These are phyloP conservation scores for Tachina lurida DNA, from an alignment of 2,888 invertebrate species.

Conservation along the genomic window DNA sequence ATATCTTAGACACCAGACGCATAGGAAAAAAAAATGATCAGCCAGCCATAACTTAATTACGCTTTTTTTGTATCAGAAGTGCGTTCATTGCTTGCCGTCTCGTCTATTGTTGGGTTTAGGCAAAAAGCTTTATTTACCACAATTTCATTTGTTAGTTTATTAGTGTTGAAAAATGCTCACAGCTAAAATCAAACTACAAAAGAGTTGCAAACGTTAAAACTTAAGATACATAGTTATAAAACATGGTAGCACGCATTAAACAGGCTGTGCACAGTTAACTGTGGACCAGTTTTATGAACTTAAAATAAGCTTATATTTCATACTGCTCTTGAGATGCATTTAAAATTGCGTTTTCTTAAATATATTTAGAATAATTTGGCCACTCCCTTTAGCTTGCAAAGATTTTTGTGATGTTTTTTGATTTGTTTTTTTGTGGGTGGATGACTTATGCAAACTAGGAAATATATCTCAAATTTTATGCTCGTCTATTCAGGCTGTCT, in stretches of 20 bases:
- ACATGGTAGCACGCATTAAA: conserved; percentile 34
- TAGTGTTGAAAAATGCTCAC: conserved; percentile 32
- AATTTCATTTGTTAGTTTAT: conserved; percentile 15
- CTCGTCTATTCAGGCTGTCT: neutral
- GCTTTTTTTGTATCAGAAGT: conserved; percentile 55
- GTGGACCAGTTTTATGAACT: neutral
- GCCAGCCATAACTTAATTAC: conserved; percentile 38
- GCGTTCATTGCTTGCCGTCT: conserved; percentile 50
- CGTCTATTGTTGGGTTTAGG: conserved; percentile 55
- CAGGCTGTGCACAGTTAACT: neutral
- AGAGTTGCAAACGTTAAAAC: conserved; percentile 26
- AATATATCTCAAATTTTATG: conserved; percentile 68
- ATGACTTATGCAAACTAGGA: conserved; percentile 55
- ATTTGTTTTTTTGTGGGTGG: neutral
- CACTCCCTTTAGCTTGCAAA: neutral
- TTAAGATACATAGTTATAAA: neutral
- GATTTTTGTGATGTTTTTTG: neutral
- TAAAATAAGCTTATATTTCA: neutral
- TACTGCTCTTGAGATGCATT: neutral
- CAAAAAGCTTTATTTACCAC: conserved; percentile 44
- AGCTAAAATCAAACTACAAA: conserved; percentile 27
- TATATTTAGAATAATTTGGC: neutral
- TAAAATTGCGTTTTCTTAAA: neutral
- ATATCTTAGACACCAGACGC: conserved; percentile 6
- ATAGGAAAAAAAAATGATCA: neutral